These are phyloP conservation scores for Smittia sp. DNA, from an alignment of 2,888 invertebrate species.

Conservation along the genomic window DNA sequence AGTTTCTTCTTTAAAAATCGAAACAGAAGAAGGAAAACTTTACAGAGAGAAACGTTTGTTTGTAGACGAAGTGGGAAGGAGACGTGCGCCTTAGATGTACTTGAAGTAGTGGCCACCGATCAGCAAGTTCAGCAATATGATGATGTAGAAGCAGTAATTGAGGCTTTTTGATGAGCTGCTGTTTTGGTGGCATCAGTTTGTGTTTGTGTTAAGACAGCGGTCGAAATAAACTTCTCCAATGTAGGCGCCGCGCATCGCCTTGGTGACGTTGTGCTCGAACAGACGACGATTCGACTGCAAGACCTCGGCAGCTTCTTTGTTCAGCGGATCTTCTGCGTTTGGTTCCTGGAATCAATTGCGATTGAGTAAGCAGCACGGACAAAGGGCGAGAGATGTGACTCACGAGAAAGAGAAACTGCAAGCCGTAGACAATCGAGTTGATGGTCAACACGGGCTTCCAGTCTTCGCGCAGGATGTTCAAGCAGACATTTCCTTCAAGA, in stretches of 20 bases:
- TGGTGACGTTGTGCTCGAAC: slow-evolving; percentile 94
- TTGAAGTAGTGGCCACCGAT: slow-evolving; percentile 33
- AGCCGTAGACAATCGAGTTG: slow-evolving; percentile 95
- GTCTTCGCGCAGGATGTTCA: slow-evolving; percentile 96
- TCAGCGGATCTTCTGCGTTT: slow-evolving; percentile 96
- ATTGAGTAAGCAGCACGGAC: background rate
- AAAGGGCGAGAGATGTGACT: slow-evolving; percentile 48
- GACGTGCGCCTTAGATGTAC: slow-evolving; percentile 29
- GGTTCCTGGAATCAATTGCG: slow-evolving; percentile 75
- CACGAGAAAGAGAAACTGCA: slow-evolving; percentile 95
- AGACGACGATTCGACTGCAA: slow-evolving; percentile 88
- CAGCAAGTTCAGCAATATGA: slow-evolving; percentile 22
- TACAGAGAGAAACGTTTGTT: background rate
- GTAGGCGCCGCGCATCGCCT: slow-evolving; percentile 94
- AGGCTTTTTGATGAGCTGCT: slow-evolving; percentile 46
- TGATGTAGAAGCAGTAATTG: slow-evolving; percentile 33
- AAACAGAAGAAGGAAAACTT: no score
- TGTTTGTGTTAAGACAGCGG: slow-evolving; percentile 78
- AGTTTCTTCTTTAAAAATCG: no score
- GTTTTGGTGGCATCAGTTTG: slow-evolving; percentile 47
- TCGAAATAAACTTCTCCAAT: slow-evolving; percentile 94
- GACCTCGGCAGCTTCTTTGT: slow-evolving; percentile 97
- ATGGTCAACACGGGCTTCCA: slow-evolving; percentile 99
- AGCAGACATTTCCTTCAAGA: slow-evolving; percentile 94
- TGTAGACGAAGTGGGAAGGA: no score